These are phyloP conservation scores for Tupiocoris notatus DNA, from an alignment of 2,888 invertebrate species.

Conservation along the genomic window DNA sequence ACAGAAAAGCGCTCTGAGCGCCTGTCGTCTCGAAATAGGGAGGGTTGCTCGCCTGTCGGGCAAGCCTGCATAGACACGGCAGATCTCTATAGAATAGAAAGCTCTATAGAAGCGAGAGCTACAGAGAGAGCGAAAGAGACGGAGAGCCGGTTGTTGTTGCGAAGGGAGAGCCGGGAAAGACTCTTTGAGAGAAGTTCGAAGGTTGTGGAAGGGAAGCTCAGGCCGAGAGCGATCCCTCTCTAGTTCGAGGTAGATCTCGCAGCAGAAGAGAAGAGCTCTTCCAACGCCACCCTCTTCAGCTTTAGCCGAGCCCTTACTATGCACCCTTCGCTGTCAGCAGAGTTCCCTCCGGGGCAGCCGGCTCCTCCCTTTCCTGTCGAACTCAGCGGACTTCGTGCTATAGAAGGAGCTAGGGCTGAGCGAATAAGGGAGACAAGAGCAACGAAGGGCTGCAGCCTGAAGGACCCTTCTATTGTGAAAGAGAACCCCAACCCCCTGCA, in stretches of 20 bases:
- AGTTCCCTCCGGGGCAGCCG: background rate
- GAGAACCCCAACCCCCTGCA: background rate
- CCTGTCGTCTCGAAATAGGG: no score
- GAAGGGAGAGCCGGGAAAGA: background rate
- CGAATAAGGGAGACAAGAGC: background rate
- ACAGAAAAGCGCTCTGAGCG: no score
- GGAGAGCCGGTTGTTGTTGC: background rate
- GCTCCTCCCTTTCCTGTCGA: background rate
- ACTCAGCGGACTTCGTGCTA: background rate
- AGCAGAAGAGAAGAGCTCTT: background rate
- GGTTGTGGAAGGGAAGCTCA: background rate
- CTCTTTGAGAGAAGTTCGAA: background rate
- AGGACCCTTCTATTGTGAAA: background rate
- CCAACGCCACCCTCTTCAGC: background rate
- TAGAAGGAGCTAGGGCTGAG: background rate
- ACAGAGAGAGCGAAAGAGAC: background rate
- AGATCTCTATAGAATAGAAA: no score
- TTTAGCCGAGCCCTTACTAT: background rate
- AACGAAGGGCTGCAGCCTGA: background rate
- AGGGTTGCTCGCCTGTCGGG: no score
- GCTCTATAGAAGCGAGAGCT: no score
- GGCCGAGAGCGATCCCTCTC: background rate
- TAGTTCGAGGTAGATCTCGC: background rate
- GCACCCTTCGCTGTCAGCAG: conserved; percentile 31
- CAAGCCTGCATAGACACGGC: no score